Base-by-base conservation (phyloP, 2,797 vertebrate genomes). In the Sciaenops ocellatus region DNA sequence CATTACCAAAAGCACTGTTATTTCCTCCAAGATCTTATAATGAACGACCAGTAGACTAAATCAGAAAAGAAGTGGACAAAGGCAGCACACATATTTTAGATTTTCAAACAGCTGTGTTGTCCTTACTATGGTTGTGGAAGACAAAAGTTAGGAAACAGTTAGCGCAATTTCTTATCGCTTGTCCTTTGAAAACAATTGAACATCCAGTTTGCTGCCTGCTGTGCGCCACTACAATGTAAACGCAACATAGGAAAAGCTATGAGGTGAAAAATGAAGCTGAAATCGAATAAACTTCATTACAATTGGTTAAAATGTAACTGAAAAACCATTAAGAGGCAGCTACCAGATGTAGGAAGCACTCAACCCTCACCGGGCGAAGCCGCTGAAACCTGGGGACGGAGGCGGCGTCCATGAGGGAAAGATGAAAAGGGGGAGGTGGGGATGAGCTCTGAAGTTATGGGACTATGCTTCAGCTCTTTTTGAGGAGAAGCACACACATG, bases 401-500 rank as follows among this genome's bases (percentile, higher is more conserved):
- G 72, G 75, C 76, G 61, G 67, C 79, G 55, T 86, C 85, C 69
- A 47, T 73, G 60, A 82, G 84, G 80, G 82, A 75, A 70, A 89
- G 82, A 86, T 83, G 85, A 86, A 82, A 78, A 56, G 51, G 41
- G 60, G 60, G 65, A 69, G 83, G 74, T 41, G 63, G 65, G 75
- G 76, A 78, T 75, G 86, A 80, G 86, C 76, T 81, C 80, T 72
- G 81, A 89, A 92, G 90, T 90, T 92, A 91, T 83, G 90, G 79
- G 74, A 89, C 81, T 71, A 76, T 72, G 83, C 88, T 92, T 85
- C 80, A 74, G 85, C 86, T 87, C 80, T 80, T 87, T 87, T 75
- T 38, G 68, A 70, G 79, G 67, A 75, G 68, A 69, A 75, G 84
- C 95, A 38, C 60, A 65, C 55, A 79, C 65, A 74, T 30, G 80